A percentile compares a stretch with the other conserved stretches of the same genome.
phyloP scores from a whole-genome alignment of 2,113 vertebrate genomes.

The Piaya cayana region DNA sequence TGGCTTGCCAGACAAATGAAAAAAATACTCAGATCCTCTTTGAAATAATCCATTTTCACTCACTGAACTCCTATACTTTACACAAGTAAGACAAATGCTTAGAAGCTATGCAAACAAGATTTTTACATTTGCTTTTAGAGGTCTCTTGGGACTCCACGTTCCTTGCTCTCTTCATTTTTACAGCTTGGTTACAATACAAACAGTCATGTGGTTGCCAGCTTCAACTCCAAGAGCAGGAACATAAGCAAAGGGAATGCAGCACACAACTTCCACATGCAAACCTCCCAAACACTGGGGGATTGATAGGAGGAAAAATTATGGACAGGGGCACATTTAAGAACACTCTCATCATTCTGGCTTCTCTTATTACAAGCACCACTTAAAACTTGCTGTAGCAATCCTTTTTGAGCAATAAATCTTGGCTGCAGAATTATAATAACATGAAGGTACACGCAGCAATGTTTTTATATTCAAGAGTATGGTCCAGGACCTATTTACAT shows the following conservation, averaged over 20 bases:
- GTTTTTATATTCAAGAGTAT: not conserved
- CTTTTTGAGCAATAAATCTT: not conserved
- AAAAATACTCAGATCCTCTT: not conserved
- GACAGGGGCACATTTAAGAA: not conserved
- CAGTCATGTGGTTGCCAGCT: not conserved
- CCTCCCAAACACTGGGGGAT: not conserved
- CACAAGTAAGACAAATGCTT: slow-evolving; percentile 15
- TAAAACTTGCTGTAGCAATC: not conserved
- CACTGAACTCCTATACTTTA: not conserved
- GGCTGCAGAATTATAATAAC: not conserved
- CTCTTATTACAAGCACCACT: not conserved
- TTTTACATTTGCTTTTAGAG: slow-evolving; percentile 27
- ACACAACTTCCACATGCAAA: not conserved
- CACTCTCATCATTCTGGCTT: not conserved
- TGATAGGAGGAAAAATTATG: not conserved
- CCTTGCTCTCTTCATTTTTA: not conserved
- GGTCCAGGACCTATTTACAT: not conserved
- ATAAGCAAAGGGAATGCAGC: not conserved
- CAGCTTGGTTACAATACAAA: not conserved
- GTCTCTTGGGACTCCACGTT: not conserved
- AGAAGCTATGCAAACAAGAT: not conserved
- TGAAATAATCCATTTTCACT: slow-evolving; percentile 3
- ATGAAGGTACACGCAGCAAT: not conserved
- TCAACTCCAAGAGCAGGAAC: not conserved
- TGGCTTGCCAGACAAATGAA: not conserved